A percentile compares a stretch with the other conserved stretches of the same genome.
phyloP scores from a whole-genome alignment of 2,888 invertebrate genomes.

The Drosophila anomalipes region DNA sequence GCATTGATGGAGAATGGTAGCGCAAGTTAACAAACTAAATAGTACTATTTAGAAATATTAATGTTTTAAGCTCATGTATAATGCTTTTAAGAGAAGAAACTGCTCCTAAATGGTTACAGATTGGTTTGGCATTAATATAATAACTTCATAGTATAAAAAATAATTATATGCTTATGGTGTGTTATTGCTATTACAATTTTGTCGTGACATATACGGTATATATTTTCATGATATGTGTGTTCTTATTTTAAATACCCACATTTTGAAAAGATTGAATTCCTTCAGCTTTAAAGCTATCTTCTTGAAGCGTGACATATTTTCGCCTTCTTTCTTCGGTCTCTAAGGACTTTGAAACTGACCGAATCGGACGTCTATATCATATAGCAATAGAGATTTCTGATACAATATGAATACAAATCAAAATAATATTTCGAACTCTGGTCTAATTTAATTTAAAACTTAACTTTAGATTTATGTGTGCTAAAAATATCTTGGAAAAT shows the following conservation, averaged over 20 bases:
- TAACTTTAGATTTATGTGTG: not conserved
- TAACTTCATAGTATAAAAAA: not conserved
- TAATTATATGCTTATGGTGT: too few species aligned
- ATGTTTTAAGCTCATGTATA: not conserved
- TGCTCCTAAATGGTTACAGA: too few species aligned
- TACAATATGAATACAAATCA: not conserved
- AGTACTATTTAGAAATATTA: not conserved
- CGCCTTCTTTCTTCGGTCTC: too few species aligned
- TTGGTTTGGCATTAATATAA: not conserved
- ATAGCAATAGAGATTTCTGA: not conserved
- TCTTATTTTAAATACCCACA: not conserved
- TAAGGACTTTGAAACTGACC: too few species aligned
- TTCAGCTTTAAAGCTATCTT: not conserved
- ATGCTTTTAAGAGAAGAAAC: not conserved
- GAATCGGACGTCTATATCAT: not conserved
- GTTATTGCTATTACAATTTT: too few species aligned
- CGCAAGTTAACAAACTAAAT: not conserved
- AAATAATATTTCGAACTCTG: not conserved
- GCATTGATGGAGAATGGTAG: not conserved
- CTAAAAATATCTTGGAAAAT: not conserved
- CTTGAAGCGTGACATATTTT: not conserved
- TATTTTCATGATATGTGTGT: not conserved
- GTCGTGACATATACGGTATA: too few species aligned
- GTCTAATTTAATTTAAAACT: not conserved
- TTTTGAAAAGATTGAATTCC: not conserved